These are phyloP conservation scores for Lasiurus cinereus DNA, from an alignment of 2,113 vertebrate species.

Conservation along the genomic window DNA sequence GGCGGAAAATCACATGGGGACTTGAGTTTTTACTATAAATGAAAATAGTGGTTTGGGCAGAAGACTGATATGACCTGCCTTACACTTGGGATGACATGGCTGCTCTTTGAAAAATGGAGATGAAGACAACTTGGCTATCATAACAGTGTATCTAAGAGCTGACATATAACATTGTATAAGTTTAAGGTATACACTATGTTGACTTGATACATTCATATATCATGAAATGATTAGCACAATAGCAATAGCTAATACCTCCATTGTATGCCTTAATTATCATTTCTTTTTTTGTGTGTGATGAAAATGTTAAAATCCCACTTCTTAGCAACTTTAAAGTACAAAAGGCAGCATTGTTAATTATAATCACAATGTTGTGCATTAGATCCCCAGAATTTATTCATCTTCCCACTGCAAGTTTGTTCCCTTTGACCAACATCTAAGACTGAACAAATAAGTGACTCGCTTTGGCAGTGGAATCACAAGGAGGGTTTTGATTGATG, in stretches of 20 bases:
- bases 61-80: neutral
- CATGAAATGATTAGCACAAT: neutral
- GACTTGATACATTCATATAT: neutral
- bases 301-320: neutral
- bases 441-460: constrained; percentile 60
- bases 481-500: constrained; percentile 57
- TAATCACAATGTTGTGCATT: neutral
- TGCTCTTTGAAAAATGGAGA: neutral
- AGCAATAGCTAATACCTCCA: neutral
- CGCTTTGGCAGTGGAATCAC: constrained; percentile 56
- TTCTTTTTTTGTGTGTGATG: neutral
- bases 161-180: neutral
- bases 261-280: neutral
- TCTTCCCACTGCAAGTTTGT: neutral
- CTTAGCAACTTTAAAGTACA: neutral
- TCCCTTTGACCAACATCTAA: constrained; percentile 31
- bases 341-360: neutral
- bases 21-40: neutral
- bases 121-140: neutral
- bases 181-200: neutral
- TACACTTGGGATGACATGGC: neutral
- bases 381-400: neutral
- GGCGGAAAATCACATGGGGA: neutral
- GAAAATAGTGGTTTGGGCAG: neutral
- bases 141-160: neutral